Evolutionary conservation across 2,888 invertebrate genomes (phyloP).

Genomic region (Lymantria monacha): DNA sequence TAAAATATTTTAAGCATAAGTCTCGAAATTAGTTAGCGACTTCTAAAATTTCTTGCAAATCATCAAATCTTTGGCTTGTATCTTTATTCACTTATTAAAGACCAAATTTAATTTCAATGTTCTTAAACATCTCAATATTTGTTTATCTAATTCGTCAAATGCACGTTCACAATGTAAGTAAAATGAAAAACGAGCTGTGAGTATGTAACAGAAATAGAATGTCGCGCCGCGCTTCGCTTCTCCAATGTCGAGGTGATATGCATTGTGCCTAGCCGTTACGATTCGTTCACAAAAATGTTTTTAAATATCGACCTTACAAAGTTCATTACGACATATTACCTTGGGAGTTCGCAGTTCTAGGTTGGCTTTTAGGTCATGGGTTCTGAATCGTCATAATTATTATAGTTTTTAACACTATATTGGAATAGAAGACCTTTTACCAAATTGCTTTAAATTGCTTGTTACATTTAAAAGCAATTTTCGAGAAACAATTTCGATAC

Average conservation of each 20-base stretch:
- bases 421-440: too few relatives aligned
- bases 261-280: constrained; percentile 41
- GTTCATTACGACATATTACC: constrained; percentile 22
- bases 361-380: constrained; percentile 16
- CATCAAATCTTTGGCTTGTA: too few relatives aligned
- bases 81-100: too few relatives aligned
- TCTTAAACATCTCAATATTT: not conserved
- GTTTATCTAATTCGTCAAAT: constrained; percentile 8
- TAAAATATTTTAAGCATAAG: too few relatives aligned
- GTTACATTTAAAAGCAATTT: too few relatives aligned
- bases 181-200: constrained; percentile 57
- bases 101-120: not conserved
- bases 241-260: constrained; percentile 71
- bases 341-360: constrained; percentile 9
- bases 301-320: constrained; percentile 26
- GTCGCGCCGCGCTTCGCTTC: constrained; percentile 33
- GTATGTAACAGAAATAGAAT: constrained; percentile 54
- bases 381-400: too few relatives aligned
- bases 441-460: too few relatives aligned
- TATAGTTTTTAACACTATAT: too few relatives aligned
- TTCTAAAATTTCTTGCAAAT: too few relatives aligned
- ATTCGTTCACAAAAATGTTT: constrained; percentile 16
- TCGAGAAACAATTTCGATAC: too few relatives aligned
- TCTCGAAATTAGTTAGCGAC: too few relatives aligned
- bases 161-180: constrained; percentile 33